These are phyloP conservation scores for Avahi laniger DNA, from an alignment of 2,797 vertebrate species.

Conservation along the genomic window DNA sequence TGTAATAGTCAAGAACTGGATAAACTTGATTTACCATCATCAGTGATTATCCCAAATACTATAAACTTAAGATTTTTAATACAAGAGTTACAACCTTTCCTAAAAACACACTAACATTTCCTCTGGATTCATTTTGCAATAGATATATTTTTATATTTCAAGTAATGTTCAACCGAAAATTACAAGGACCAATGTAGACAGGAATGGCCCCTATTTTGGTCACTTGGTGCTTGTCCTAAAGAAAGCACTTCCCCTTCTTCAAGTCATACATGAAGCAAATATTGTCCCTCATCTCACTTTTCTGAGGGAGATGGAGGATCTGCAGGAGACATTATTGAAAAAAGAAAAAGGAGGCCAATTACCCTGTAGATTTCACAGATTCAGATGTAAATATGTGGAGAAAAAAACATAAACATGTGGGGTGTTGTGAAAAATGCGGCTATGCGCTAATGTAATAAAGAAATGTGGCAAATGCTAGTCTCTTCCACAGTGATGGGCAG, in stretches of 20 bases:
- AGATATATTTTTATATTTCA: background rate
- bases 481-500: background rate
- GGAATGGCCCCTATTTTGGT: background rate
- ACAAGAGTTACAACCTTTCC: background rate
- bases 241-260: background rate
- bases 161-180: background rate
- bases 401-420: background rate
- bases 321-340: background rate
- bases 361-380: background rate
- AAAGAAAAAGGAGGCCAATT: background rate
- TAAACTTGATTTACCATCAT: background rate
- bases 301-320: background rate
- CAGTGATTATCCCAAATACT: background rate
- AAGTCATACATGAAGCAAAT: background rate
- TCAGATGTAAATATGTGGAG: background rate
- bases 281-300: background rate
- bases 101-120: conserved; percentile 27
- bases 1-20: background rate
- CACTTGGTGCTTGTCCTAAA: background rate
- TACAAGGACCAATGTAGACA: background rate
- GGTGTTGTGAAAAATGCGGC: background rate
- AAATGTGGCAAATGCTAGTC: background rate
- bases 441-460: background rate
- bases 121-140: background rate
- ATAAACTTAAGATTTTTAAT: background rate